A percentile compares a stretch with the other conserved stretches of the same genome.
These are phyloP conservation scores for Percopsis omiscomaycus DNA, from an alignment of 2,797 vertebrate genomes.

Conservation along the genomic window DNA sequence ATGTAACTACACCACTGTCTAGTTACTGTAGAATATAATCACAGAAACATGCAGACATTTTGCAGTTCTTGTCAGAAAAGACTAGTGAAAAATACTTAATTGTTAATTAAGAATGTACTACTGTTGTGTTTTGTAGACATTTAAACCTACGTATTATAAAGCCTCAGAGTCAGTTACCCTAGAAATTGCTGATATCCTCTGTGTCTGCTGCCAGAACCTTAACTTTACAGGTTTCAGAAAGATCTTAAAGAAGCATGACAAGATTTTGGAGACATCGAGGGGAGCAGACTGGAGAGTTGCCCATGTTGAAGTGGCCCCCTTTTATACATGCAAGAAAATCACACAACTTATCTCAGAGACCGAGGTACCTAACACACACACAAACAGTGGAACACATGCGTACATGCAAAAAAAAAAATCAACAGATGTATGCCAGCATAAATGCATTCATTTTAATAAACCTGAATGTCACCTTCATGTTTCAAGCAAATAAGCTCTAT, in stretches of 20 bases:
- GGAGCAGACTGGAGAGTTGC: slow-evolving; percentile 95
- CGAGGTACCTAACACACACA: slow-evolving; percentile 77
- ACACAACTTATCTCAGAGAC: slow-evolving; percentile 98
- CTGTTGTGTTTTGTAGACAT: too few species aligned
- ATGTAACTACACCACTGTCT: too few species aligned
- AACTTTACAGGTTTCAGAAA: slow-evolving; percentile 99
- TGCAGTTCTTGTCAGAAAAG: too few species aligned
- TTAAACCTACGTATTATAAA: too few species aligned
- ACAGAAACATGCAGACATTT: too few species aligned
- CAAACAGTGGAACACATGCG: not conserved
- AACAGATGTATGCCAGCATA: not conserved
- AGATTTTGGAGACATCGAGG: slow-evolving; percentile 92
- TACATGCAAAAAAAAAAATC: not conserved
- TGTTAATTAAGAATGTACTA: too few species aligned
- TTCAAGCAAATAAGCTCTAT: too few species aligned
- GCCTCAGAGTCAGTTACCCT: too few species aligned
- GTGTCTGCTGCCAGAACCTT: slow-evolving; percentile 84
- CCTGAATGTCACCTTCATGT: too few species aligned
- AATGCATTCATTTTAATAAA: not conserved
- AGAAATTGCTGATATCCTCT: not conserved
- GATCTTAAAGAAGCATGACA: slow-evolving; percentile 99
- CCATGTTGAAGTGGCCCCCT: slow-evolving; percentile 96
- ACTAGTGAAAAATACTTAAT: too few species aligned
- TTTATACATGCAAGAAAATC: slow-evolving; percentile 99
- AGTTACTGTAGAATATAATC: too few species aligned